These are phyloP conservation scores for Podilymbus podiceps DNA, from an alignment of 2,113 vertebrate genomes.

Conservation along the genomic window DNA sequence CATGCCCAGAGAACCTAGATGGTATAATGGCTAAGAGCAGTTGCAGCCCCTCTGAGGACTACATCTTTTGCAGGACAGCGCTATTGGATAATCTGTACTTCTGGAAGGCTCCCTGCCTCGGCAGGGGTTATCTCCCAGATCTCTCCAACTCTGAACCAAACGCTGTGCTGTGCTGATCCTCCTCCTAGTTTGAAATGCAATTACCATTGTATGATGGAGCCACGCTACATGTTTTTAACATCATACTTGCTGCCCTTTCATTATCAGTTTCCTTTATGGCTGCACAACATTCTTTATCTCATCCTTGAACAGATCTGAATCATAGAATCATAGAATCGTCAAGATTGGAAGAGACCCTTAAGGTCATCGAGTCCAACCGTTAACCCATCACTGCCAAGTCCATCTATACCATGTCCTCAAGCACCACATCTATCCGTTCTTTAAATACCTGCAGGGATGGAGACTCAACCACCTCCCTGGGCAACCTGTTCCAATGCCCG, in stretches of 20 bases:
- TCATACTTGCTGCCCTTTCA: rapidly evolving
- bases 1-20: not conserved
- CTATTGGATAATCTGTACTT: not conserved
- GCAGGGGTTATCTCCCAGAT: not conserved
- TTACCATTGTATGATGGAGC: not conserved
- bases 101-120: not conserved
- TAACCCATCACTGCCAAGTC: too few relatives aligned
- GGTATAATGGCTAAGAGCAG: not conserved
- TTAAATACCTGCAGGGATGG: too few relatives aligned
- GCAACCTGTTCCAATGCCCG: too few relatives aligned
- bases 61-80: not conserved
- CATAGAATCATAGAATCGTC: too few relatives aligned
- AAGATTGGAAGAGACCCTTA: too few relatives aligned
- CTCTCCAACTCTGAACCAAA: not conserved
- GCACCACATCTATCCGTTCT: too few relatives aligned
- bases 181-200: not conserved
- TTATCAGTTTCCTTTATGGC: not conserved
- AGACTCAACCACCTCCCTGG: too few relatives aligned
- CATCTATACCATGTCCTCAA: too few relatives aligned
- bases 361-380: too few relatives aligned
- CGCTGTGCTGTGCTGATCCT: not conserved
- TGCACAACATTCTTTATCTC: rapidly evolving
- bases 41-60: not conserved
- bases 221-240: not conserved
- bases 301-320: not conserved